Conservation (phyloP, 2,888 invertebrate species). For the Sinohyriopsis cumingii region DNA sequence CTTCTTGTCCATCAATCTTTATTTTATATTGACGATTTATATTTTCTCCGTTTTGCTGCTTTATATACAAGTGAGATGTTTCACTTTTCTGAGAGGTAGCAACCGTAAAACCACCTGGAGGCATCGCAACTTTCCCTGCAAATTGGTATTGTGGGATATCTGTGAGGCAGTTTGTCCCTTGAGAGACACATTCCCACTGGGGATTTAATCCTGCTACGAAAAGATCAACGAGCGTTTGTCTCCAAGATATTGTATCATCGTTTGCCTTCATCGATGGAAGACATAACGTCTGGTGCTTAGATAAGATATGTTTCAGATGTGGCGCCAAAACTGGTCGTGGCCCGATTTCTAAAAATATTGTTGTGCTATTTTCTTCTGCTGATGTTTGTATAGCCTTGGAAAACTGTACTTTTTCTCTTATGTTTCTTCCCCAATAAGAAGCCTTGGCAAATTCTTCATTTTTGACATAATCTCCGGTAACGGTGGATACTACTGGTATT, state of each 20-base stretch:
- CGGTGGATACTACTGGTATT: too few species aligned
- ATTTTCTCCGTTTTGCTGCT: too few species aligned
- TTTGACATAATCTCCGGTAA: constrained; percentile 4
- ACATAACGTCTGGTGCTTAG: too few species aligned
- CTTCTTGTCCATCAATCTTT: too few species aligned
- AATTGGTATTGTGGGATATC: constrained; percentile 2
- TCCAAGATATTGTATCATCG: not conserved
- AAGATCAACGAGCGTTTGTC: constrained; percentile 2
- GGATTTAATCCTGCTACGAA: constrained; percentile 5
- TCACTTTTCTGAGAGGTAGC: too few species aligned
- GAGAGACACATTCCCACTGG: not conserved
- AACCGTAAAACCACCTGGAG: too few species aligned
- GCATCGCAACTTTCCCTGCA: too few species aligned
- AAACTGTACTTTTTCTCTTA: constrained; percentile 39
- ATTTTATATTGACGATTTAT: too few species aligned
- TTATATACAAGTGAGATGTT: too few species aligned
- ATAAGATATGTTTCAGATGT: too few species aligned
- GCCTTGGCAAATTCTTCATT: constrained; percentile 15
- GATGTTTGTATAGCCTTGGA: constrained; percentile 25
- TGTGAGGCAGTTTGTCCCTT: not conserved
- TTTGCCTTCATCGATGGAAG: constrained; percentile 14
- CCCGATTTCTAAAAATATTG: constrained; percentile 32
- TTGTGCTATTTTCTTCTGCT: constrained; percentile 13
- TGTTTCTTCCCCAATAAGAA: constrained; percentile 45
- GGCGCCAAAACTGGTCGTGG: constrained; percentile 23